phyloP scores from a whole-genome alignment of 1,140 invertebrate genomes.

The Gryllus bimaculatus region DNA sequence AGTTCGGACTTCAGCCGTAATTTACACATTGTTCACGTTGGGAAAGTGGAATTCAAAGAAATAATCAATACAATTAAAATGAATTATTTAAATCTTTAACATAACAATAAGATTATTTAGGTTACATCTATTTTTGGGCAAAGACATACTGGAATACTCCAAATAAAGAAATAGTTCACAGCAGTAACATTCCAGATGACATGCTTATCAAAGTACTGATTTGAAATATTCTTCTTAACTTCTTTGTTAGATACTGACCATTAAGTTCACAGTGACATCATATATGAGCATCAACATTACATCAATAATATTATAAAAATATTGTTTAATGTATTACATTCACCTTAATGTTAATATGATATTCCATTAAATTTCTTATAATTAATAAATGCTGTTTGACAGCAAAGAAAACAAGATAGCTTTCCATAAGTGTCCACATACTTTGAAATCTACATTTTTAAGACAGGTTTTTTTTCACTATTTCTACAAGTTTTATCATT shows the following conservation, averaged over 20 bases:
- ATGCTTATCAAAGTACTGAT: background rate
- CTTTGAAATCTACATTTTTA: background rate
- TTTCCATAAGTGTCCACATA: background rate
- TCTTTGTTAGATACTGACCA: background rate
- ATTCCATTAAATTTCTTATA: background rate
- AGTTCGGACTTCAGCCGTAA: too few relatives aligned
- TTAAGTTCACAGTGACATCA: background rate
- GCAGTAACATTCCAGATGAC: background rate
- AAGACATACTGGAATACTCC: background rate
- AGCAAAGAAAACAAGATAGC: background rate
- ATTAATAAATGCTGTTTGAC: background rate
- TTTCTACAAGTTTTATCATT: background rate
- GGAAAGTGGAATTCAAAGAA: background rate
- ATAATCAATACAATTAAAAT: background rate
- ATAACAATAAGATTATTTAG: background rate
- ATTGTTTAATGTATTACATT: background rate
- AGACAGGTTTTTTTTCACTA: background rate
- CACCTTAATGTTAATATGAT: background rate
- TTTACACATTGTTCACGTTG: too few relatives aligned
- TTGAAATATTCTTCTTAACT: background rate
- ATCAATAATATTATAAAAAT: constrained; percentile 6
- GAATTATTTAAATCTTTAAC: background rate
- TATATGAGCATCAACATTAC: background rate
- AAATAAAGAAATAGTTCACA: background rate
- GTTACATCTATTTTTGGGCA: background rate